Evolutionary conservation across 2,888 invertebrate genomes (phyloP), one percentile per base, ranked within the genome.

Genomic region (Campoletis raptor): DNA sequence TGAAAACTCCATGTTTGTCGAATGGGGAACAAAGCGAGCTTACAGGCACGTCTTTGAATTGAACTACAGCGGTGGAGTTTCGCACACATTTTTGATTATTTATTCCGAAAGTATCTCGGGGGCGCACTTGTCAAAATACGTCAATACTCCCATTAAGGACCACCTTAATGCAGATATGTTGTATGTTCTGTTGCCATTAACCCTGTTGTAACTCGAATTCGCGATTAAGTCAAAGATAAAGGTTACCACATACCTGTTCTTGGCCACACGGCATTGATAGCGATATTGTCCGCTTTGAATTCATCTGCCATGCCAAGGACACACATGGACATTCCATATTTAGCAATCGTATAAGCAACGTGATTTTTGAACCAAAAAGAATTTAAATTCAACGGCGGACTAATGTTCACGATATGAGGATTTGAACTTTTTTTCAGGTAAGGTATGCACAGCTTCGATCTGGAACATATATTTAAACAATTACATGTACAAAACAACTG

Each of bases 311-410:
- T 99, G 21, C 99, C 99, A 18, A 99, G 95, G 1, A 98, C 99
- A 94, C 99, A 99, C 98, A 99, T 98, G 0, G 99, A 99, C 99
- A 99, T 99, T 36, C 99, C 99, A 94, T 98, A 99, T 94, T 99
- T 99, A 3, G 99, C 98, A 97, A 99, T 99, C 0, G 99, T 99
- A 94, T 99, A 99, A 0, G 99, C 99, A 70, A 98, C 97, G 94
- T 99, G 98, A 89, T 97, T 95, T 76, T 96, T 96, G 94, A 99
- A 99, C 99, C 99, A 99, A 90, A 96, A 95, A 0, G 98, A 96
- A 90, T 96, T 96, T 97, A 99, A 96, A 93, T 97, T 98, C 24
- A 99, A 95, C 0, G 99, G 99, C 2, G 99, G 99, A 37, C 99
- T 99, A 76, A 99, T 95, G 94, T 99, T 99, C 24, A 99, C 95